A percentile compares a stretch with the other conserved stretches of the same genome.
phyloP scores from a whole-genome alignment of 2,888 invertebrate genomes.

The Nebria brevicollis region DNA sequence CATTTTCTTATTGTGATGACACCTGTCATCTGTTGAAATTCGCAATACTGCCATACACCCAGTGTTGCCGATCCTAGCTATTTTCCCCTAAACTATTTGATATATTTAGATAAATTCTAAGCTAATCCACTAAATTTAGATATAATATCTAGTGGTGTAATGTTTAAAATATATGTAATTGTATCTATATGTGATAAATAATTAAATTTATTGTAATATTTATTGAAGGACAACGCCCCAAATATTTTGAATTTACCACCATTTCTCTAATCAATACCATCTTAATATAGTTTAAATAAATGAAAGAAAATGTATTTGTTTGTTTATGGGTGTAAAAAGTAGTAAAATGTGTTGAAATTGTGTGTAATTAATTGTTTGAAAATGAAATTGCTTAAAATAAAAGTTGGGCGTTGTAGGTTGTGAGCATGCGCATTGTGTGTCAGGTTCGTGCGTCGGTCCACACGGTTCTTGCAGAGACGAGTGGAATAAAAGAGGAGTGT shows the following conservation, averaged over 20 bases:
- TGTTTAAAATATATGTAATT: no score
- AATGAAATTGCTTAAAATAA: slow-evolving; percentile 34
- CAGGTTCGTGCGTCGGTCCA: slow-evolving; percentile 43
- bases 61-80: no score
- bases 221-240: slow-evolving; percentile 36
- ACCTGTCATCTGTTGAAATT: slow-evolving; percentile 22
- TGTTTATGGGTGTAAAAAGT: neutral
- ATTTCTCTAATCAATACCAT: slow-evolving; percentile 14
- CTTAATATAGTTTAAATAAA: neutral
- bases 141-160: no score
- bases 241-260: slow-evolving; percentile 40
- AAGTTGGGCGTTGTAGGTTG: slow-evolving; percentile 39
- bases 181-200: no score
- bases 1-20: slow-evolving; percentile 37
- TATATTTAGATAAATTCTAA: no score
- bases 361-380: neutral
- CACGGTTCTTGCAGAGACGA: slow-evolving; percentile 41
- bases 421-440: slow-evolving; percentile 35
- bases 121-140: no score
- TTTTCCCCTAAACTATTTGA: no score
- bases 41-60: no score
- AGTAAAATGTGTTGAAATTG: neutral
- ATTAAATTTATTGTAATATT: no score
- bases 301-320: slow-evolving; percentile 3
- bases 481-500: slow-evolving; percentile 37